Conservation (phyloP, 2,888 invertebrate species). For the Hyppa rectilinea region DNA sequence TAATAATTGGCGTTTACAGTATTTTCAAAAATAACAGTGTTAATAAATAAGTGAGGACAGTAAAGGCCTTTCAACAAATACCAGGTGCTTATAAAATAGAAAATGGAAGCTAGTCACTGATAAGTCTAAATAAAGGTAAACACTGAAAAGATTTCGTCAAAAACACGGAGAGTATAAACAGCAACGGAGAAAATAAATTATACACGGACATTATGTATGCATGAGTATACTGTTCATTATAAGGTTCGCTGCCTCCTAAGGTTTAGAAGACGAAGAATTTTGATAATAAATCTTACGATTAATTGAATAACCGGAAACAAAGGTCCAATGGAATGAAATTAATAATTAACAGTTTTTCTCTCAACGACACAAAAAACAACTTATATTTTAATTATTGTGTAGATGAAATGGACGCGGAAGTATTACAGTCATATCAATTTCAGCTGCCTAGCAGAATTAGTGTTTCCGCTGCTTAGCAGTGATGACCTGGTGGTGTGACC, state of each 20-base stretch:
- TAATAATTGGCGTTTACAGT: no score
- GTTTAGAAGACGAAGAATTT: conserved; percentile 29
- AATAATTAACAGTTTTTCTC: background rate
- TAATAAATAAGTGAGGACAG: no score
- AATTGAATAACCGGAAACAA: conserved; percentile 35
- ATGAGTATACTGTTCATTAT: conserved; percentile 33
- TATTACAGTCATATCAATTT: background rate
- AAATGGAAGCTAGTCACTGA: no score
- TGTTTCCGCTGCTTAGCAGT: no score
- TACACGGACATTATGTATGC: conserved; percentile 52
- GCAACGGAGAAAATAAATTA: conserved; percentile 52
- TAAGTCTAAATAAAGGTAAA: conserved; percentile 4
- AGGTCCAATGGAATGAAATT: background rate
- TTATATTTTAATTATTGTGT: background rate
- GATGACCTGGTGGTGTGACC: no score
- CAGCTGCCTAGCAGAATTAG: background rate
- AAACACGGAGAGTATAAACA: conserved; percentile 2
- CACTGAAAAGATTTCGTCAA: conserved; percentile 26
- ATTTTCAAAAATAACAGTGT: no score
- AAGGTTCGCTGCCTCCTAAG: conserved; percentile 21
- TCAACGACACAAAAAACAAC: background rate
- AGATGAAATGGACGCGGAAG: background rate
- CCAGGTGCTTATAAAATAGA: no score
- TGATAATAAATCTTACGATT: conserved; percentile 46
- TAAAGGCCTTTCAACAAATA: no score